phyloP scores from a whole-genome alignment of 2,797 vertebrate genomes.

The Iguana delicatissima region DNA sequence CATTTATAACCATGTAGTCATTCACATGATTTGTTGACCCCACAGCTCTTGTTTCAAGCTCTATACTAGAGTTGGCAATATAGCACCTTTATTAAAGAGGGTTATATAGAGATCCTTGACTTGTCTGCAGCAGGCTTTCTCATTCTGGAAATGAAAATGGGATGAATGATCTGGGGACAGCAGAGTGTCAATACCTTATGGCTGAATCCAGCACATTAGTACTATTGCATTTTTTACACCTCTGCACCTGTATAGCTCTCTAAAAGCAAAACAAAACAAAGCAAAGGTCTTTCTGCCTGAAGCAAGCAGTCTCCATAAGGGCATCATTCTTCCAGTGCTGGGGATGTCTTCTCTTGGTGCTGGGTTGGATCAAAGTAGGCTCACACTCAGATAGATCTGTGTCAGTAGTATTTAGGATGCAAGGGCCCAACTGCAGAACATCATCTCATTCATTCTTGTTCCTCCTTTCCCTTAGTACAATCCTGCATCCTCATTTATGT shows the following conservation, averaged over 20 bases:
- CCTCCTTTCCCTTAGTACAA: conserved; percentile 59
- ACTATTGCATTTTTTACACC: conserved; percentile 14
- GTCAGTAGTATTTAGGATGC: conserved; percentile 67
- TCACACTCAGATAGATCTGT: conserved; percentile 61
- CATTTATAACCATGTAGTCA: neutral
- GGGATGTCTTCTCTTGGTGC: conserved; percentile 41
- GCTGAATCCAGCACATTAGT: neutral
- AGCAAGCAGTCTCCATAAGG: neutral
- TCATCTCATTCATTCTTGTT: conserved; percentile 74
- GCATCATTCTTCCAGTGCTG: neutral
- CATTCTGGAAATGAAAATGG: neutral
- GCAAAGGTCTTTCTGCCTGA: conserved; percentile 21
- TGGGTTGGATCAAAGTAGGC: conserved; percentile 55
- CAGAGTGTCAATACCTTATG: neutral
- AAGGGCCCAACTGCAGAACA: conserved; percentile 59
- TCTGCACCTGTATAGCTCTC: conserved; percentile 26
- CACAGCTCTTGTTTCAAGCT: neutral
- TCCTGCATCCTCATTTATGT: conserved; percentile 70
- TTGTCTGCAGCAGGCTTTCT: neutral
- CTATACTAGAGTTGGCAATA: neutral
- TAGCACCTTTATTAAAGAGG: neutral
- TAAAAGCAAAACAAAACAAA: neutral
- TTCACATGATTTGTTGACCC: neutral
- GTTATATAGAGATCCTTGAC: neutral
- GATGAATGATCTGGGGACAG: neutral